phyloP scores from a whole-genome alignment of 2,797 vertebrate genomes.

The Phrynocephalus guinanensis region DNA sequence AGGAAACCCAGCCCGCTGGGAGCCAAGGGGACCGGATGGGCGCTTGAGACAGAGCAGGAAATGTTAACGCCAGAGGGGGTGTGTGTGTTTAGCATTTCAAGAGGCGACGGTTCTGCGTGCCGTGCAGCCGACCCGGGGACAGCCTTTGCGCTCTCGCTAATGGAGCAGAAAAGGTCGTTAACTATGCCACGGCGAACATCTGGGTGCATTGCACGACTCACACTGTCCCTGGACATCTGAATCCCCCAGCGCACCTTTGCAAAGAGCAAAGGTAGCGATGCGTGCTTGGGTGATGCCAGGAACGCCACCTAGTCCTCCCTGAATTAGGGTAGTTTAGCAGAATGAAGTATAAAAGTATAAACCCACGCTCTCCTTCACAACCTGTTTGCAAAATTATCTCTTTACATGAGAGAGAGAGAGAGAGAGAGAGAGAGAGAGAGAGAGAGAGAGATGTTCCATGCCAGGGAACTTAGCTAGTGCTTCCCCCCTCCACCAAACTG shows the following conservation, averaged over 20 bases:
- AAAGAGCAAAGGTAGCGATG: neutral
- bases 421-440: too few relatives aligned
- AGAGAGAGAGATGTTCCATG: too few relatives aligned
- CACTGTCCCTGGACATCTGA: neutral
- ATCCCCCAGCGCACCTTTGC: too few relatives aligned
- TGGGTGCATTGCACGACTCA: neutral
- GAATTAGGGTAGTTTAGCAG: neutral
- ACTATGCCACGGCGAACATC: conserved; percentile 40
- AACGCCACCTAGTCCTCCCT: neutral
- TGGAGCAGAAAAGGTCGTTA: conserved; percentile 73
- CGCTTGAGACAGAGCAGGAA: conserved; percentile 45
- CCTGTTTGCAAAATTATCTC: too few relatives aligned
- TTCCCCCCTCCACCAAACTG: too few relatives aligned
- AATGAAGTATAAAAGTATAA: neutral
- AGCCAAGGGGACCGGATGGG: conserved; percentile 54
- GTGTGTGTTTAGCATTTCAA: conserved; percentile 34
- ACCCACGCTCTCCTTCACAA: neutral
- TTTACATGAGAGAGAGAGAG: too few relatives aligned
- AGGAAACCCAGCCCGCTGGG: conserved; percentile 50
- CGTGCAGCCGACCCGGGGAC: too few relatives aligned
- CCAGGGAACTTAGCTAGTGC: too few relatives aligned
- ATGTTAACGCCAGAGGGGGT: conserved; percentile 22
- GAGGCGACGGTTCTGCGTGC: too few relatives aligned
- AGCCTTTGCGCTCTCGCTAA: conserved; percentile 54
- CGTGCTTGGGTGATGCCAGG: neutral